phyloP scores from a whole-genome alignment of 2,888 invertebrate genomes.

The Fragum whitleyi region DNA sequence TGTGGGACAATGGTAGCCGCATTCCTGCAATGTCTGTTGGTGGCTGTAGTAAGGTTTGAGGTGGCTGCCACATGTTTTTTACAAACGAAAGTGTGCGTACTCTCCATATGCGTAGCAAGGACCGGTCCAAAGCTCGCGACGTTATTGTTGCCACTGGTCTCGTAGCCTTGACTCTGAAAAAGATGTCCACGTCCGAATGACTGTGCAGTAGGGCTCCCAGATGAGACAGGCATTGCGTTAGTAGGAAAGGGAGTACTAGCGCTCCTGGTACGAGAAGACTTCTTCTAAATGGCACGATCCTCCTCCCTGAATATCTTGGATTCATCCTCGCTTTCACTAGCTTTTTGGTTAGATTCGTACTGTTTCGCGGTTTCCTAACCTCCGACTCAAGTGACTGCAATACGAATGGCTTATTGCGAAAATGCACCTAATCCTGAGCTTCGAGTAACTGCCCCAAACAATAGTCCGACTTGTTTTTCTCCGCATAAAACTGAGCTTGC shows the following conservation, averaged over 20 bases:
- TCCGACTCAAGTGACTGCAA: conserved; percentile 40
- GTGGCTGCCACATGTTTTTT: conserved; percentile 34
- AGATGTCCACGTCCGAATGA: background rate
- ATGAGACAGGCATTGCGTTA: background rate
- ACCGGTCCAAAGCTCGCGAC: conserved; percentile 15
- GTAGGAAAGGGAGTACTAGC: background rate
- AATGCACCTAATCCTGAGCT: conserved; percentile 24
- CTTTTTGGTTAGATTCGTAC: conserved; percentile 52
- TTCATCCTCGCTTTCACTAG: conserved; percentile 58
- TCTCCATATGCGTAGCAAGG: conserved; percentile 42
- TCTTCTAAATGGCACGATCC: conserved; percentile 47
- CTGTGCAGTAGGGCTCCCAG: background rate
- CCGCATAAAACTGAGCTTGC: conserved; percentile 39
- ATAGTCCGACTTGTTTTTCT: conserved; percentile 43
- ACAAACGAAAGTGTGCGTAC: conserved; percentile 36
- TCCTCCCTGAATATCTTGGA: conserved; percentile 49
- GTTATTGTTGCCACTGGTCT: conserved; percentile 2
- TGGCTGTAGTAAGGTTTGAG: too few relatives aligned
- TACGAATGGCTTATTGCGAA: conserved; percentile 1
- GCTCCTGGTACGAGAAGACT: conserved; percentile 13
- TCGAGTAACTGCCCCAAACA: conserved; percentile 25
- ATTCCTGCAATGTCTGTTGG: too few relatives aligned
- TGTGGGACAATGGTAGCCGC: too few relatives aligned
- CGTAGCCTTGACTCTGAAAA: background rate
- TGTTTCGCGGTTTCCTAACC: conserved; percentile 56